Conservation (phyloP, 2,797 vertebrate species). For the Sus cebifrons region DNA sequence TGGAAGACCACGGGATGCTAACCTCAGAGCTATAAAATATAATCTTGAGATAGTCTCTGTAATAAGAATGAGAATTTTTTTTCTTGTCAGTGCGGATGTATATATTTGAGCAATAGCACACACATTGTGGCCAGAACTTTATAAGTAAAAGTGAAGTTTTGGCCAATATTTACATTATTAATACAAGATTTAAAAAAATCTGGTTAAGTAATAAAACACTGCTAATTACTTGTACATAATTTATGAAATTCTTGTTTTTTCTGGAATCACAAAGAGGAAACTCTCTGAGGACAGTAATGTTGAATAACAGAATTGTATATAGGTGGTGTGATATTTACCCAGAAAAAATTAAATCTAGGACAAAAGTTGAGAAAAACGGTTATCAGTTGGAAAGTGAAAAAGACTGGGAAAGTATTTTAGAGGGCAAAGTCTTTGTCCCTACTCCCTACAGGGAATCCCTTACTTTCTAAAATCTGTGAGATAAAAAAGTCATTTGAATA, state of each 20-base stretch:
- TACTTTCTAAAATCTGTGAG: slow-evolving; percentile 75
- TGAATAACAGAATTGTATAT: slow-evolving; percentile 49
- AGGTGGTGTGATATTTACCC: slow-evolving; percentile 30
- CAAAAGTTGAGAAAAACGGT: slow-evolving; percentile 65
- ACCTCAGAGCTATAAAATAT: not conserved
- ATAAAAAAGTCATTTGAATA: slow-evolving; percentile 76
- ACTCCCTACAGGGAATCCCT: slow-evolving; percentile 51
- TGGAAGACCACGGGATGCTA: not conserved
- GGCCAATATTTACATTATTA: not conserved
- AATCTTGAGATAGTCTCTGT: not conserved
- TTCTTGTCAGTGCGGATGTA: not conserved
- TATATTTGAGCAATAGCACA: not conserved
- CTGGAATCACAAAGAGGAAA: not conserved
- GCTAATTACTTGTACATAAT: slow-evolving; percentile 8
- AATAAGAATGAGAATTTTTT: not conserved
- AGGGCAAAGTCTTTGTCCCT: slow-evolving; percentile 72
- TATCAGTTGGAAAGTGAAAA: slow-evolving; percentile 45
- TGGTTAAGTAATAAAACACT: slow-evolving; percentile 34
- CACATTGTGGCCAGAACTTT: not conserved
- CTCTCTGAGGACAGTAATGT: slow-evolving; percentile 48
- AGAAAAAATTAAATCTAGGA: slow-evolving; percentile 67
- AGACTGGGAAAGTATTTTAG: slow-evolving; percentile 2
- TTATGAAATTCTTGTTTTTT: slow-evolving; percentile 57
- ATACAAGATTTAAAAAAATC: not conserved
- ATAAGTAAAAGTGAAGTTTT: not conserved